phyloP scores from a whole-genome alignment of 2,113 vertebrate species.

The Xiphorhynchus elegans region DNA sequence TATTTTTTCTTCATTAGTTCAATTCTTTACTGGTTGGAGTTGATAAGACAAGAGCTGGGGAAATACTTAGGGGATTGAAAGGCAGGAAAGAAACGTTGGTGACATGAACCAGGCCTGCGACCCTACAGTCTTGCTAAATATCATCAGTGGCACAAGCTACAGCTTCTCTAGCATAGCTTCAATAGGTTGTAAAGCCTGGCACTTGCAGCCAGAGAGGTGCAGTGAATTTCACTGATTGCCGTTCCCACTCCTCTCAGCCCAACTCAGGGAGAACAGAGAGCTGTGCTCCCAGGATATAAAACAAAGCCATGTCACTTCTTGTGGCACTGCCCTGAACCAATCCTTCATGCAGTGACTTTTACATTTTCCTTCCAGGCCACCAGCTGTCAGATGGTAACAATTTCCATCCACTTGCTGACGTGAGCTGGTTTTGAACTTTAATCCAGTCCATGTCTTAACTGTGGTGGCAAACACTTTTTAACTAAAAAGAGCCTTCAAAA shows the following conservation, averaged over 20 bases:
- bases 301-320: constrained; percentile 45
- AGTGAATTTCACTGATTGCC: fast-evolving
- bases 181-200: fast-evolving
- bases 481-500: constrained; percentile 80
- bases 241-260: background rate
- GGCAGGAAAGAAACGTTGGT: background rate
- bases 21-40: background rate
- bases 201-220: background rate
- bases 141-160: background rate
- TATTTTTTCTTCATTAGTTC: background rate
- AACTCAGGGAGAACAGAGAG: background rate
- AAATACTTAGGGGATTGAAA: background rate
- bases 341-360: constrained; percentile 69
- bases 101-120: background rate
- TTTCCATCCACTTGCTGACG: constrained; percentile 82
- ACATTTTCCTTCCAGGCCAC: constrained; percentile 74
- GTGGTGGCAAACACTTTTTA: constrained; percentile 82
- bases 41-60: background rate
- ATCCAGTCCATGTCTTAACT: constrained; percentile 79
- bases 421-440: constrained; percentile 85
- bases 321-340: constrained; percentile 62
- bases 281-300: background rate
- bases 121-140: background rate
- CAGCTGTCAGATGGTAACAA: constrained; percentile 83
- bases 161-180: background rate